Base-by-base conservation (phyloP, 2,113 vertebrate species). In the Semicossyphus pulcher region DNA sequence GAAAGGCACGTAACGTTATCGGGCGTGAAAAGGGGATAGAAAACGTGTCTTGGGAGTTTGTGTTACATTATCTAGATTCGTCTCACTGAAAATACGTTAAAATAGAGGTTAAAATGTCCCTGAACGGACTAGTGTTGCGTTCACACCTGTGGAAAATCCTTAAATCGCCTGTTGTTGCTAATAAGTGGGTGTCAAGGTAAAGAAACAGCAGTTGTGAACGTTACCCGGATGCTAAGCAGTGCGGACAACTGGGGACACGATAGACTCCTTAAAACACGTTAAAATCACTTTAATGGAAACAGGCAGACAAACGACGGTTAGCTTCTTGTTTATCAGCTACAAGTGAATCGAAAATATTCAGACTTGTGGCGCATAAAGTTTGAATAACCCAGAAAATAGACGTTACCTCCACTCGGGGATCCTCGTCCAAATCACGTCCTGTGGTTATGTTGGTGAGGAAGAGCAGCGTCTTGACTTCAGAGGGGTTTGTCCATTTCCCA, bases 61-160 rank as follows among this genome's bases (percentile, higher is more conserved):
- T 1, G 21, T n/a, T 3, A 51, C 39, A 21, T 10, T 2, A 14
- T 1, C 8, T 39, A 7, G 8, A 4, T n/a, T 18, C 36, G 32
- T 26, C 0, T 8, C 1, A 7, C 10, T 0, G 3, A 7, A 7
- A 32, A 29, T 7, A 10, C 3, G 1, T 4, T 2, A 5, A 60
- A 25, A 23, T 0, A 2, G 10, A 26, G 3, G 26, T 21, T 26
- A 62, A 2, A 8, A 1, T 20, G 47, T 12, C 21, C 26, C 7
- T 2, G 31, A 20, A 4, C 9, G 0, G 21, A 8, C 20, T 1
- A n/a, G 31, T 5, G 3, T 42, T 0, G 42, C 36, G 20, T 18
- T 68, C 86, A 87, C 92, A 93, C 91, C 91, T 92, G 92, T 92
- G 62, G 86, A 81, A 83, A 82, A 87, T n/a, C 52, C 66, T 0